phyloP scores from a whole-genome alignment of 2,113 vertebrate species.

The Eonycteris spelaea region DNA sequence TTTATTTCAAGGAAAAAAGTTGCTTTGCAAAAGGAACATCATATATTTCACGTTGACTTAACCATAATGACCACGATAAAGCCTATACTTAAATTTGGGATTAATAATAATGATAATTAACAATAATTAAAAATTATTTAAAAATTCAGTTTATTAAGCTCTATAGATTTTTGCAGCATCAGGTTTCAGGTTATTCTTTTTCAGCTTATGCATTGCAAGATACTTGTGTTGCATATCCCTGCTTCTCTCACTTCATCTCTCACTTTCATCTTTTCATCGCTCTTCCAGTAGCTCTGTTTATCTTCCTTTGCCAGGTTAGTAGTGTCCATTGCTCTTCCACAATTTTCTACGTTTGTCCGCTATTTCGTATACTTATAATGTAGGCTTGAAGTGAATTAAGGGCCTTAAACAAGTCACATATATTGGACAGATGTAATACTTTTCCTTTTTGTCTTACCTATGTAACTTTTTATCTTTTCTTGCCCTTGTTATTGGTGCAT shows the following conservation, averaged over 20 bases:
- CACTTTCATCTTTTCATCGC: background rate
- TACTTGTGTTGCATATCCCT: background rate
- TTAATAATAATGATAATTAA: background rate
- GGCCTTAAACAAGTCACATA: background rate
- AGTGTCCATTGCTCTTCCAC: background rate
- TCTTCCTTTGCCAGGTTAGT: background rate
- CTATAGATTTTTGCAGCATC: background rate
- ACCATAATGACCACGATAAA: background rate
- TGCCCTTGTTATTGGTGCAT: background rate
- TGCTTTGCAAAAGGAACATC: constrained; percentile 15
- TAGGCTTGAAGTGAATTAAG: constrained; percentile 4
- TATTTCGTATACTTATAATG: background rate
- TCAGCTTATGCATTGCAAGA: background rate
- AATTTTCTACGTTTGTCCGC: background rate
- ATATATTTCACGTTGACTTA: constrained; percentile 9
- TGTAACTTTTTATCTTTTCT: constrained; percentile 8
- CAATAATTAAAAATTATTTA: constrained; percentile 33
- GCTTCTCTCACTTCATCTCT: background rate
- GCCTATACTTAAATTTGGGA: constrained; percentile 40
- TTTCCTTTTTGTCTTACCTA: background rate
- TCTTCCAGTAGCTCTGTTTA: background rate
- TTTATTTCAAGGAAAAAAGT: background rate
- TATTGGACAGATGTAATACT: background rate
- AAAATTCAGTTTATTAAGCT: background rate
- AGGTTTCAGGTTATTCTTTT: background rate